Conservation (phyloP, 2,797 vertebrate species). For the Rhinoraja longicauda region DNA sequence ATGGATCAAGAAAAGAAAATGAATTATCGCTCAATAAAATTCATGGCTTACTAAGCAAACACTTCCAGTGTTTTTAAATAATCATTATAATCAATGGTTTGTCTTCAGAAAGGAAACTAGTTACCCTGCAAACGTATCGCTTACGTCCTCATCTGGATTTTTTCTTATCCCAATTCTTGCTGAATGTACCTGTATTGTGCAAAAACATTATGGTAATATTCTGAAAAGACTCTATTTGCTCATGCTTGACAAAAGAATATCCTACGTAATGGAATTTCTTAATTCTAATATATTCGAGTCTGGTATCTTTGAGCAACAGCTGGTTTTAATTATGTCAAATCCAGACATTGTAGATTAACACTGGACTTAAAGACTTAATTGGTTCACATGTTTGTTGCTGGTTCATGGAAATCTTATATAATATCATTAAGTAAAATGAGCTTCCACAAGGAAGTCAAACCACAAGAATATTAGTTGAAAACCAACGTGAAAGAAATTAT, state of each 20-base stretch:
- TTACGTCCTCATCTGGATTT: not conserved
- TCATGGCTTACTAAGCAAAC: constrained; percentile 40
- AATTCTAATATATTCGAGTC: not conserved
- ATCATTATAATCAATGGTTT: constrained; percentile 43
- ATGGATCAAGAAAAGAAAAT: constrained; percentile 45
- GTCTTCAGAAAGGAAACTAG: not conserved
- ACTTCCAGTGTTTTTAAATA: constrained; percentile 47
- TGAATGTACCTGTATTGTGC: not conserved
- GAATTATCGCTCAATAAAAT: constrained; percentile 48
- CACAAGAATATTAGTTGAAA: not conserved
- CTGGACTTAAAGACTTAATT: not conserved
- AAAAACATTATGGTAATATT: not conserved
- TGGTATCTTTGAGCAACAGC: not conserved
- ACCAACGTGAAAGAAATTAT: not conserved
- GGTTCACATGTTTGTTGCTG: not conserved
- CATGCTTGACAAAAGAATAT: not conserved
- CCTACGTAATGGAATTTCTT: not conserved
- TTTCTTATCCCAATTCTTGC: not conserved
- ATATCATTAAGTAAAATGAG: not conserved
- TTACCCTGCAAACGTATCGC: not conserved
- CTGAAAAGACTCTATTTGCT: not conserved
- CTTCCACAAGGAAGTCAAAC: not conserved
- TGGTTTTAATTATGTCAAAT: not conserved
- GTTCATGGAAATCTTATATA: not conserved
- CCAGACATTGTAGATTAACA: not conserved